Conservation (phyloP, 37 sponge, comb jelly and placozoan genomes). For the Eunapius fragilis region DNA sequence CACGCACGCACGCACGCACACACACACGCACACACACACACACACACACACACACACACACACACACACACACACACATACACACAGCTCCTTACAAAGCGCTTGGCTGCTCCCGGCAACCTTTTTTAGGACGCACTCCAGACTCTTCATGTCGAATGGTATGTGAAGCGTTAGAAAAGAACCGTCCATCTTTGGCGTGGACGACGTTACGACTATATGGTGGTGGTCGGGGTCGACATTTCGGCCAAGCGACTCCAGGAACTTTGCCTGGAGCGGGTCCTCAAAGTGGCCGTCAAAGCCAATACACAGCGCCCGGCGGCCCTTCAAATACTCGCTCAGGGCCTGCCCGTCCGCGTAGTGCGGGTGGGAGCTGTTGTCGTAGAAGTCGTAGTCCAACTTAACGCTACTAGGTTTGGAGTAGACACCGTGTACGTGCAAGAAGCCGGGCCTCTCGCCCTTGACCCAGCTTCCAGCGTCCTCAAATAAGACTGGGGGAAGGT, state of each 20-base stretch:
- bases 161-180: too few relatives aligned
- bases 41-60: too few relatives aligned
- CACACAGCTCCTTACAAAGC: too few relatives aligned
- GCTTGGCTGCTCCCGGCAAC: too few relatives aligned
- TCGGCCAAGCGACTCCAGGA: neutral
- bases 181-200: too few relatives aligned
- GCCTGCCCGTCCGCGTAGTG: neutral
- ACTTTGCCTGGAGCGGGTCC: slow-evolving; percentile 20
- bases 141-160: too few relatives aligned
- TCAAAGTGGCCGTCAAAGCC: neutral
- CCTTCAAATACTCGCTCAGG: neutral
- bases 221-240: neutral
- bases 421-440: slow-evolving; percentile 54
- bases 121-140: too few relatives aligned
- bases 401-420: slow-evolving; percentile 39
- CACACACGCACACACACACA: too few relatives aligned
- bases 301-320: neutral
- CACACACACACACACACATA: too few relatives aligned
- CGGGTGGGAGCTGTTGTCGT: slow-evolving; percentile 20
- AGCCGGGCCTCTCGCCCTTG: slow-evolving; percentile 6
- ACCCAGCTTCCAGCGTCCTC: slow-evolving; percentile 21
- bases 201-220: neutral
- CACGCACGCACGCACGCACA: too few relatives aligned
- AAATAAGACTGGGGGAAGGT: neutral
- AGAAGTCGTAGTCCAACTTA: slow-evolving; percentile 21